Percentiles rank a stretch among this genome's conserved stretches.
phyloP scores from a whole-genome alignment of 2,888 invertebrate species.

The Synanthedon formicaeformis region DNA sequence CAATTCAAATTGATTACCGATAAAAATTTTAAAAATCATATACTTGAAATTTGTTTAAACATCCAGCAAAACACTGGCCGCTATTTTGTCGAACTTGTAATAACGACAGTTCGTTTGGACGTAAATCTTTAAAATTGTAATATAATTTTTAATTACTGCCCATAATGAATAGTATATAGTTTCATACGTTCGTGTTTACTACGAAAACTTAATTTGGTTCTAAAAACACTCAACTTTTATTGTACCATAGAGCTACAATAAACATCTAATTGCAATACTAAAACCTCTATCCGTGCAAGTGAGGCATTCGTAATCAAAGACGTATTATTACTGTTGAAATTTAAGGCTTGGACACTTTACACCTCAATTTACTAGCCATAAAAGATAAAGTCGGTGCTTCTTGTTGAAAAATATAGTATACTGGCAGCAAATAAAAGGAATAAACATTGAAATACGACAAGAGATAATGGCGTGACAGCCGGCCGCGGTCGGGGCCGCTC shows the following conservation, averaged over 20 bases:
- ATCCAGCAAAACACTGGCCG: no score
- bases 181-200: no score
- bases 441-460: constrained; percentile 36
- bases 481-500: constrained; percentile 5
- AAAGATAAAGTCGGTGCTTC: constrained; percentile 34
- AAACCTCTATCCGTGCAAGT: neutral
- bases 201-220: neutral
- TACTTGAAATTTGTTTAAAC: no score
- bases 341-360: constrained; percentile 18
- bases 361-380: constrained; percentile 39
- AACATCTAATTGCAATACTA: neutral
- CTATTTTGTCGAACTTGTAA: no score
- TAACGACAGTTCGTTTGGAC: no score
- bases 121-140: no score
- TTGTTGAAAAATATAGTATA: constrained; percentile 18
- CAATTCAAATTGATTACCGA: no score
- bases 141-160: no score
- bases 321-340: neutral
- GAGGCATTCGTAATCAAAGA: neutral
- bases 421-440: constrained; percentile 29
- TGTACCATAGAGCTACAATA: neutral
- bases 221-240: neutral
- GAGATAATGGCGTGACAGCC: constrained; percentile 37
- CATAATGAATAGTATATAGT: no score
- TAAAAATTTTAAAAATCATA: no score